A percentile compares a stretch with the other conserved stretches of the same genome.
Conservation (phyloP, 2,113 vertebrate genomes). For the Labeo catla region DNA sequence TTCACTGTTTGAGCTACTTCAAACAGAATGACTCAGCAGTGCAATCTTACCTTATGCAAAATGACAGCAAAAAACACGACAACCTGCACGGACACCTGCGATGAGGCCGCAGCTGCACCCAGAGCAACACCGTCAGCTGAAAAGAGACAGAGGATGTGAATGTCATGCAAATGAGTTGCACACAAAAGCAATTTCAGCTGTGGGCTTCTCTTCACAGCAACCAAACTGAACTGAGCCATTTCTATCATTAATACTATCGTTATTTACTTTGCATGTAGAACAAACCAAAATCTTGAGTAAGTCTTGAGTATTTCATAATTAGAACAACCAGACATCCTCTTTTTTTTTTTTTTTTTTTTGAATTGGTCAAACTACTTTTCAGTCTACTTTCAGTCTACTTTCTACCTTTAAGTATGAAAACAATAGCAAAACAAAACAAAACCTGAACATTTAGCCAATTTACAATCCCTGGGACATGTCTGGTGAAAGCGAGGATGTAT, state of each 20-base stretch:
- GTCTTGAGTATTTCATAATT: no score
- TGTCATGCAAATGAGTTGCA: background rate
- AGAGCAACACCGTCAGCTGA: slow-evolving; percentile 82
- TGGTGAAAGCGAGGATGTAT: no score
- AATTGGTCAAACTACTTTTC: no score
- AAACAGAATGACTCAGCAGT: background rate
- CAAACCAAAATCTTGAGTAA: no score
- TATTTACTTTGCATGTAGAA: background rate
- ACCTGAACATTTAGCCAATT: no score
- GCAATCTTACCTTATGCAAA: slow-evolving; percentile 78
- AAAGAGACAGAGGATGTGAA: background rate
- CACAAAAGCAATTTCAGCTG: background rate
- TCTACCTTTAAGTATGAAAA: no score
- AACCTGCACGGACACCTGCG: slow-evolving; percentile 77
- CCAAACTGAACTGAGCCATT: background rate
- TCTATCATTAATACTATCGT: background rate
- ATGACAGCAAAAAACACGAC: slow-evolving; percentile 82
- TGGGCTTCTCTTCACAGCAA: background rate
- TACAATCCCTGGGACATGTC: no score
- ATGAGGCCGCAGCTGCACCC: slow-evolving; percentile 78
- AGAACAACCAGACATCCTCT: no score
- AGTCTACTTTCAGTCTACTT: no score
- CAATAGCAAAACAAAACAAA: no score
- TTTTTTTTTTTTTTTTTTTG: no score
- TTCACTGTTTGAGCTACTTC: background rate